Base-by-base conservation (phyloP, 2,797 vertebrate genomes). In the Macropodus opercularis region DNA sequence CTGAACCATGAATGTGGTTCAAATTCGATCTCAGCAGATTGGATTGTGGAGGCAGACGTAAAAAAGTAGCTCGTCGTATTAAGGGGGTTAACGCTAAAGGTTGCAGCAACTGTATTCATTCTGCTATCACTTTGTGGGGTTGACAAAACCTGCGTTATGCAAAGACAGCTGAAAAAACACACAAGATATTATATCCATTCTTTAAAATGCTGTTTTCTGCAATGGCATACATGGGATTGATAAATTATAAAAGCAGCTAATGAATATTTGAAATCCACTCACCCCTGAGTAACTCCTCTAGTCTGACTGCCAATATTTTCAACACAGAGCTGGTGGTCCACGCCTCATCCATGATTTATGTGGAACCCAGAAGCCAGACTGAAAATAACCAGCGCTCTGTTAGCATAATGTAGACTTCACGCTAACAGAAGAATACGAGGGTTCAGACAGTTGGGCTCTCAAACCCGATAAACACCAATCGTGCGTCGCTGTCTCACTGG, bases 381-480 rank as follows among this genome's bases (percentile, higher is more conserved):
- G 66, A 75, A 81, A 83, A 79, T 54, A 69, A 54, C 26, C 63
- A n/a, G 41, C 0, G 4, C 31, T 32, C 31, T 0, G 11, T 32
- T 32, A 32, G 31, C 11, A 3, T 3, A 19, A 59, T 80, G 63
- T 52, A 71, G 61, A 64, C 72, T 69, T 68, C 70, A 73, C 34
- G 51, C 72, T 44, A 69, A 69, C 47, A 12, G 51, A 75, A 57
- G 71, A 80, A 75, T 53, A 54, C 1, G 53, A 75, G 64, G 55
- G 52, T 46, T 54, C 51, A 3, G 42, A 52, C 32, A 47, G 11
- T 40, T 63, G 61, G 77, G 63, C 1, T 58, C 41, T 52, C 61
- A 51, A 69, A 79, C 59, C 24, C 15, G 52, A 73, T 83, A 69
- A 79, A 84, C 78, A 67, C 69, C 69, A 42, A 58, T 22, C 3